A percentile compares a stretch with the other conserved stretches of the same genome.
phyloP scores from a whole-genome alignment of 2,797 vertebrate genomes.

The Onychomys torridus region DNA sequence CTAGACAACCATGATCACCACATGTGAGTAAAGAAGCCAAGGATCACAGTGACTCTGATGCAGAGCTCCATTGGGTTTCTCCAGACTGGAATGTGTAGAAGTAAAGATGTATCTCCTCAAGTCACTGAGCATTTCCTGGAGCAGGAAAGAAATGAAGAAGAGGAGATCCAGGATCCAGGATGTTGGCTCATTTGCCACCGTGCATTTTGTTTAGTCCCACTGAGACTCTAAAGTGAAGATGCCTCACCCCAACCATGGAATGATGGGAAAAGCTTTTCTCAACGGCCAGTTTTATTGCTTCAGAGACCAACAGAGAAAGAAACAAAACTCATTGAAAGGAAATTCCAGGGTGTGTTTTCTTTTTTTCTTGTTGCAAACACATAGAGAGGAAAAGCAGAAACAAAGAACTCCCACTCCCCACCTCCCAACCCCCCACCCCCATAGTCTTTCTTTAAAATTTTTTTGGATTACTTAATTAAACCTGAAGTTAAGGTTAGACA shows the following conservation, averaged over 20 bases:
- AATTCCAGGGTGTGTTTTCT: not conserved
- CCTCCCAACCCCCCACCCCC: no score
- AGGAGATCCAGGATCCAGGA: not conserved
- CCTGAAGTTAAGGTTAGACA: not conserved
- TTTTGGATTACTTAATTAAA: not conserved
- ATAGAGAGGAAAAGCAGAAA: not conserved
- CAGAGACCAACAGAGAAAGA: not conserved
- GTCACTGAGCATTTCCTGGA: not conserved
- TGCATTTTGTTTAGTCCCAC: not conserved
- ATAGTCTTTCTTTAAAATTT: no score
- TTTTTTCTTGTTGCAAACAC: not conserved
- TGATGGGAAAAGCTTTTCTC: not conserved
- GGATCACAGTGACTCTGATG: not conserved
- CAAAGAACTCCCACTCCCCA: not conserved
- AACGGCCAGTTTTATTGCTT: not conserved
- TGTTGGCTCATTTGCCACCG: accelerated
- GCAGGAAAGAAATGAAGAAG: not conserved
- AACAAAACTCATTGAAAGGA: not conserved
- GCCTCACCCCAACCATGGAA: not conserved
- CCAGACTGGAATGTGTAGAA: not conserved
- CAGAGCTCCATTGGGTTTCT: not conserved
- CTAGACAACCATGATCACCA: not conserved
- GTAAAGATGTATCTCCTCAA: not conserved
- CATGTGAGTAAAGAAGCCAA: not conserved
- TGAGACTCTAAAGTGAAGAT: not conserved